Base-by-base conservation (phyloP, 1,140 invertebrate genomes). In the Lucilia sericata region DNA sequence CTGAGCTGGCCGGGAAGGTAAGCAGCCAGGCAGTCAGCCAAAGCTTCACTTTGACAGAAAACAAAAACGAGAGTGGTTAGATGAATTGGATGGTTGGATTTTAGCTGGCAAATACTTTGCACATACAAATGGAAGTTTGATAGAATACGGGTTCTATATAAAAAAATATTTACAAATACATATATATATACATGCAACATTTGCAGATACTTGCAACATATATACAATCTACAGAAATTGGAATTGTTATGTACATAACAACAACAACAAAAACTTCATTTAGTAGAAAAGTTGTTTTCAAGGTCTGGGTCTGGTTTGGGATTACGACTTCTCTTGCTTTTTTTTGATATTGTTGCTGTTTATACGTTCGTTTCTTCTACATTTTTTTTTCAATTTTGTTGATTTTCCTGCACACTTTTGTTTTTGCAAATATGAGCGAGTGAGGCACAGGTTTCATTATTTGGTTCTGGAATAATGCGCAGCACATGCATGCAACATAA, bases 61-160 rank as follows among this genome's bases (percentile, higher is more conserved):
- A 80, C 76, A 80, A 80, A 80, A 80, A 80, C 76, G 76, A 80
- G 76, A 80, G 76, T 80, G 76, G 76, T 80, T 80, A 25, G 76
- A 80, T 80, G 76, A 80, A 80, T 36, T 80, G n/a, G 42, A 49
- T 76, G 74, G 74, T 34, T 42, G 74, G 34, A 42, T 76, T 34
- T n/a, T 42, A 17, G 34, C 5, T 42, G 42, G 42, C 42, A 42
- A 42, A 8, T 8, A 42, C 14, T 42, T 76, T 76, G 74, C 5
- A 49, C n/a, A 9, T 42, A 42, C 21, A n/a, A n/a, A n/a, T 19
- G 42, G 42, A 49, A 49, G 4, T n/a, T 70, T 70, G 19, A 70
- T 80, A 80, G 42, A 51, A 80, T 80, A 80, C 47, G 76, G 76
- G 76, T 80, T 80, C 76, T 47, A 49, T 80, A 49, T 80, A 80